phyloP scores from a whole-genome alignment of 1,140 invertebrate species.

The Stenopsyche tienmushanensis region DNA sequence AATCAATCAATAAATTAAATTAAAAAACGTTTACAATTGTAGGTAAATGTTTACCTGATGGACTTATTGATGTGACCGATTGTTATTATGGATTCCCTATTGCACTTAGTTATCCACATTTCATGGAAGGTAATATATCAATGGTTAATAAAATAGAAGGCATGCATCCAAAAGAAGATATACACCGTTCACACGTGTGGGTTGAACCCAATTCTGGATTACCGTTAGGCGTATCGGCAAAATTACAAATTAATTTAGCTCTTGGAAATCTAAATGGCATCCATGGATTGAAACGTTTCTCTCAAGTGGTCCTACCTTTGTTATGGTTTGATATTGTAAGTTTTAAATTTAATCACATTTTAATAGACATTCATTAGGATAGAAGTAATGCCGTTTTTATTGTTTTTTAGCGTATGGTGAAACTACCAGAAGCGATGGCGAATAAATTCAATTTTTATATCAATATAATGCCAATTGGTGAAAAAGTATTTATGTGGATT shows the following conservation, averaged over 20 bases:
- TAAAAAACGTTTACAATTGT: slow-evolving; percentile 32
- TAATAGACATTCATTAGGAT: neutral
- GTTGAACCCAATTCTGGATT: slow-evolving; percentile 67
- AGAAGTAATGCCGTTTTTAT: slow-evolving; percentile 27
- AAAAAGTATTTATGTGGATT: slow-evolving; percentile 60
- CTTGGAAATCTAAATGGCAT: slow-evolving; percentile 65
- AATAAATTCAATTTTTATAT: slow-evolving; percentile 71
- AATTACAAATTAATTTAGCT: slow-evolving; percentile 84
- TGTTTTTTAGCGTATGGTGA: slow-evolving; percentile 65
- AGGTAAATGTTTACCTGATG: slow-evolving; percentile 67
- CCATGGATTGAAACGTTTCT: slow-evolving; percentile 62
- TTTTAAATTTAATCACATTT: slow-evolving; percentile 39
- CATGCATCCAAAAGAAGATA: slow-evolving; percentile 62
- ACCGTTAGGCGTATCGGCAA: slow-evolving; percentile 69
- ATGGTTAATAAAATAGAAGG: slow-evolving; percentile 70
- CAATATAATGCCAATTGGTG: slow-evolving; percentile 64
- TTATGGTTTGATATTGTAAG: slow-evolving; percentile 86
- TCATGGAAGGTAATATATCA: slow-evolving; percentile 69
- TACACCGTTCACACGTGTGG: slow-evolving; percentile 44
- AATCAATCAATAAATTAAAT: too few relatives aligned
- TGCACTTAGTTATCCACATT: slow-evolving; percentile 86
- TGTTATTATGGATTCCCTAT: slow-evolving; percentile 87
- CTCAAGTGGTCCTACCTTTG: slow-evolving; percentile 69
- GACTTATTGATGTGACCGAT: slow-evolving; percentile 74
- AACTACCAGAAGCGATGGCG: slow-evolving; percentile 61